phyloP scores from a whole-genome alignment of 2,797 vertebrate species.

The Leptatherina wallacei region DNA sequence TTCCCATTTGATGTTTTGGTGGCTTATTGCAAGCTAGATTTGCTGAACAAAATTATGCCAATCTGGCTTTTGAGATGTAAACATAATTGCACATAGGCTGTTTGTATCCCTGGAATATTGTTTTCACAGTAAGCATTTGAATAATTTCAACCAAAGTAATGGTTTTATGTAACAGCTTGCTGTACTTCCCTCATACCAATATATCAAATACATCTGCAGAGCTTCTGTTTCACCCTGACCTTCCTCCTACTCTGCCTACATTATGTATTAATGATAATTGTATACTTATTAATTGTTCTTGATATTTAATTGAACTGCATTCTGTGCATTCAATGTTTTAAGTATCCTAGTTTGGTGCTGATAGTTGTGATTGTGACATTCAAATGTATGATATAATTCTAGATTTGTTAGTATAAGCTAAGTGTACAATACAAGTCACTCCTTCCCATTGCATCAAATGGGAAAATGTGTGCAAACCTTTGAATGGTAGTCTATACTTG shows the following conservation, averaged over 20 bases:
- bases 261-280: slow-evolving; percentile 1
- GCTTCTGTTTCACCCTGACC: slow-evolving; percentile 10
- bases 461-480: too few relatives aligned
- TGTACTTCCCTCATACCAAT: slow-evolving; percentile 13
- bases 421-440: too few relatives aligned
- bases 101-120: slow-evolving; percentile 21
- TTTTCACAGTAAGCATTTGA: slow-evolving; percentile 8
- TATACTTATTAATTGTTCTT: background rate
- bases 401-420: too few relatives aligned
- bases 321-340: background rate
- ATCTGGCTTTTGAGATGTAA: slow-evolving; percentile 23
- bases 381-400: background rate
- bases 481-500: too few relatives aligned
- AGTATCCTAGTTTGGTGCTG: background rate
- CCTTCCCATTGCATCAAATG: too few relatives aligned
- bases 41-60: slow-evolving; percentile 12
- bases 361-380: background rate
- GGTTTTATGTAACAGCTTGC: slow-evolving; percentile 18
- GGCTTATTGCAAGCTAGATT: background rate
- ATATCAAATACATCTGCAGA: slow-evolving; percentile 13
- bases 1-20: background rate
- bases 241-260: slow-evolving; percentile 16
- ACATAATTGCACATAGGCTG: slow-evolving; percentile 7
- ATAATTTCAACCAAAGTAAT: background rate
- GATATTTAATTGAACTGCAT: background rate